Evolutionary conservation across 2,888 invertebrate species (phyloP).

Genomic region (Nyleta sp.): DNA sequence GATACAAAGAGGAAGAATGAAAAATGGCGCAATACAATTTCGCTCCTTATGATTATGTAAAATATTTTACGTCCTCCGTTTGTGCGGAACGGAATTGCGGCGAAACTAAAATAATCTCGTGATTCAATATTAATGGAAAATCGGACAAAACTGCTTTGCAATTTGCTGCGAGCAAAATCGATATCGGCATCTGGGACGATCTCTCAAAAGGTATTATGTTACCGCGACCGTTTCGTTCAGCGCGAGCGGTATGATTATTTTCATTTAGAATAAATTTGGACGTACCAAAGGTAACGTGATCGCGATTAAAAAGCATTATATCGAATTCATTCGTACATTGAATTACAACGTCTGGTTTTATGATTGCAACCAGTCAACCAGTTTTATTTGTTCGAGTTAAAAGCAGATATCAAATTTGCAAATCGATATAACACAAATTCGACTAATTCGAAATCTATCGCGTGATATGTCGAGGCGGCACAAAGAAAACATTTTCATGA

Average conservation of each 20-base stretch:
- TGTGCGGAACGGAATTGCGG: conserved; percentile 4
- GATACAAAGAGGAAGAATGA: conserved; percentile 9
- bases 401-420: not conserved
- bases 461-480: too few species aligned
- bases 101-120: conserved; percentile 28
- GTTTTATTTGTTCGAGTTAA: not conserved
- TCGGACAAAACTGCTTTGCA: conserved; percentile 29
- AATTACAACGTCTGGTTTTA: too few species aligned
- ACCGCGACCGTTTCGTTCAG: too few species aligned
- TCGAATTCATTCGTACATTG: too few species aligned
- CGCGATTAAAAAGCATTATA: not conserved
- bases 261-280: too few species aligned
- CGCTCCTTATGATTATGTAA: conserved; percentile 21
- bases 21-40: conserved; percentile 2
- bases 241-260: too few species aligned
- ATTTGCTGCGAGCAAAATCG: conserved; percentile 19
- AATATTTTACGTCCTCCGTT: conserved; percentile 2
- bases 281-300: too few species aligned
- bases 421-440: conserved; percentile 15
- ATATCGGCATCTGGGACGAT: conserved; percentile 16
- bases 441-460: not conserved
- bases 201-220: conserved; percentile 5
- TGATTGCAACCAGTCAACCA: too few species aligned
- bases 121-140: conserved; percentile 41
- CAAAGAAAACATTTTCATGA: conserved; percentile 34